Conservation (phyloP, 2,888 invertebrate genomes). For the Yponomeuta sedellus region DNA sequence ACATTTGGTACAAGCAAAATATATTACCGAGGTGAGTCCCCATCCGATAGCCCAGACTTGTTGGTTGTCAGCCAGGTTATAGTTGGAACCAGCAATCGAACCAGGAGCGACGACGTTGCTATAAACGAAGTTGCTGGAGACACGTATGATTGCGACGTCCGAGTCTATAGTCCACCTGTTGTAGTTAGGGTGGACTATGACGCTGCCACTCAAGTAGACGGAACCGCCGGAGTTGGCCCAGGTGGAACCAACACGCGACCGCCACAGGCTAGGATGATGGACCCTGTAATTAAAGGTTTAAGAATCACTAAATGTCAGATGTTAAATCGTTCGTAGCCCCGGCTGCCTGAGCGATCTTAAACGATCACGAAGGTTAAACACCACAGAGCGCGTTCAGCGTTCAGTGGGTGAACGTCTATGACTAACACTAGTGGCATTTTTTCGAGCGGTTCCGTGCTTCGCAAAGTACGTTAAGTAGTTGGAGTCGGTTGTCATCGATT, state of each 20-base stretch:
- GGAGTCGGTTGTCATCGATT: too few relatives aligned
- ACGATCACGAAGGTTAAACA: too few relatives aligned
- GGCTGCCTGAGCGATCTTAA: too few relatives aligned
- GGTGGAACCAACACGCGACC: conserved; percentile 39
- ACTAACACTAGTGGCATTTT: too few relatives aligned
- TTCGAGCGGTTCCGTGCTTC: too few relatives aligned
- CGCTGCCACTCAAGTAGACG: conserved; percentile 24
- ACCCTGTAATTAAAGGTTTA: neutral
- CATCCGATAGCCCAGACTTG: conserved; percentile 57
- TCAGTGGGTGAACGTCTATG: too few relatives aligned
- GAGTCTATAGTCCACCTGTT: conserved; percentile 29
- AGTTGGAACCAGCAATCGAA: conserved; percentile 36
- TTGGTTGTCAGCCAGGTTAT: conserved; percentile 38
- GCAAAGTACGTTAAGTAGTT: too few relatives aligned
- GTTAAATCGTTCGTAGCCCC: too few relatives aligned
- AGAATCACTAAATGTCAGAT: too few relatives aligned
- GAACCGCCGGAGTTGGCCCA: conserved; percentile 37
- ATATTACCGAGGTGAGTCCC: conserved; percentile 42
- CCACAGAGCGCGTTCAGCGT: too few relatives aligned
- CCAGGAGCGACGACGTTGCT: conserved; percentile 30
- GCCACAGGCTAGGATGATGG: conserved; percentile 28
- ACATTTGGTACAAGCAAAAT: neutral
- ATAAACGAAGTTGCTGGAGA: conserved; percentile 26
- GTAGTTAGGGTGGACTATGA: conserved; percentile 43
- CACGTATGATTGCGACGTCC: conserved; percentile 49